Percentiles rank a stretch among this genome's conserved stretches.
Conservation (phyloP, 2,113 vertebrate genomes). For the Menura novaehollandiae region DNA sequence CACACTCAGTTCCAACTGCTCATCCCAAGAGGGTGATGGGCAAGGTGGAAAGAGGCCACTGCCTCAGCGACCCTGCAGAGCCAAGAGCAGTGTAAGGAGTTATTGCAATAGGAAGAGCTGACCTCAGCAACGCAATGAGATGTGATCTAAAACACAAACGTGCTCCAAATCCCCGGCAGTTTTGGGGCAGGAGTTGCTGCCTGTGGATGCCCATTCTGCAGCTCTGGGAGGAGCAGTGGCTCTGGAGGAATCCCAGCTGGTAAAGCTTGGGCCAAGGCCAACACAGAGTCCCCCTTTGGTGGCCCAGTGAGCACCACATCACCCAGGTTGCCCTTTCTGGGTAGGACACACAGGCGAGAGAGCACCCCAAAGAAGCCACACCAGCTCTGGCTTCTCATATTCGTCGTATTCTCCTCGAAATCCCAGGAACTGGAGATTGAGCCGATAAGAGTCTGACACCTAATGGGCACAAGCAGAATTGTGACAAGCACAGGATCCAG, state of each 20-base stretch:
- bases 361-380: neutral
- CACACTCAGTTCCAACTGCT: neutral
- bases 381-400: neutral
- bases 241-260: neutral
- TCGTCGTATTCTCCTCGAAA: neutral
- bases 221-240: neutral
- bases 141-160: fast-evolving
- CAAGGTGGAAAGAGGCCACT: neutral
- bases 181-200: neutral
- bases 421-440: neutral
- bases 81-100: neutral
- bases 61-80: neutral
- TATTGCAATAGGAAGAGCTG: neutral
- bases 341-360: fast-evolving
- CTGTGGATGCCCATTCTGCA: neutral
- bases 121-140: neutral
- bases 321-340: neutral
- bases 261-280: neutral
- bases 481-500: neutral
- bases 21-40: neutral
- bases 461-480: slow-evolving; percentile 41
- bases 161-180: neutral
- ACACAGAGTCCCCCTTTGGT: neutral
- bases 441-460: slow-evolving; percentile 53
- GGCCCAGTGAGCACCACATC: neutral